These are phyloP conservation scores for Chloroceryle inda DNA, from an alignment of 2,797 vertebrate genomes.

Conservation along the genomic window DNA sequence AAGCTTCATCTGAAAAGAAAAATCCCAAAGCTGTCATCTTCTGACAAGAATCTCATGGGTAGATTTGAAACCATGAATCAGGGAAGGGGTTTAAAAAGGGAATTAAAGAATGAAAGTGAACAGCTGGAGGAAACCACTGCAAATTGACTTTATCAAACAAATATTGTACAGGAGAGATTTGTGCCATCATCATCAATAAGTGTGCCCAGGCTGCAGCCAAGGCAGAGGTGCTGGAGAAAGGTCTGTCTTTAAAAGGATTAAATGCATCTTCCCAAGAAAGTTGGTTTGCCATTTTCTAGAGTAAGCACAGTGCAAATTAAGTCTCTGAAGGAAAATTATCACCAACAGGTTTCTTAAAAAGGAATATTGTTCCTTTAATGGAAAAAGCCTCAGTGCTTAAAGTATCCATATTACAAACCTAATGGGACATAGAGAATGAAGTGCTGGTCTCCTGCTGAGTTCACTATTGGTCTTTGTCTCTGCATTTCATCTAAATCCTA, in stretches of 20 bases:
- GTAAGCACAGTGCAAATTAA: neutral
- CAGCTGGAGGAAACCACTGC: neutral
- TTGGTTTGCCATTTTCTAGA: neutral
- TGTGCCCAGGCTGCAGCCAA: neutral
- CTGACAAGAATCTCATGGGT: neutral
- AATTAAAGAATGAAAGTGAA: neutral
- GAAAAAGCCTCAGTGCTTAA: neutral
- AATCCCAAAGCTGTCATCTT: neutral
- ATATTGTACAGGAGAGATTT: neutral
- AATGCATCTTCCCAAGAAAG: neutral
- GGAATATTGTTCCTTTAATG: neutral
- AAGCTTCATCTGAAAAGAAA: neutral
- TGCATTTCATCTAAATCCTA: neutral
- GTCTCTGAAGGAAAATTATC: neutral
- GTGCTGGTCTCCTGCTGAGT: neutral
- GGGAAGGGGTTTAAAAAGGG: neutral
- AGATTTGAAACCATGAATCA: neutral
- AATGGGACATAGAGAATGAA: neutral
- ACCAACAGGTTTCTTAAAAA: neutral
- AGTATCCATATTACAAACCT: neutral
- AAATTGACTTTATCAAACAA: neutral
- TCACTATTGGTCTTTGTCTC: neutral
- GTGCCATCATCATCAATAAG: neutral
- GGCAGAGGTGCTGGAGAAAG: neutral
- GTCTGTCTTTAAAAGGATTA: accelerated